Percentiles rank a stretch among this genome's conserved stretches.
phyloP scores from a whole-genome alignment of 2,888 invertebrate species.

The Charanyca ferruginea region DNA sequence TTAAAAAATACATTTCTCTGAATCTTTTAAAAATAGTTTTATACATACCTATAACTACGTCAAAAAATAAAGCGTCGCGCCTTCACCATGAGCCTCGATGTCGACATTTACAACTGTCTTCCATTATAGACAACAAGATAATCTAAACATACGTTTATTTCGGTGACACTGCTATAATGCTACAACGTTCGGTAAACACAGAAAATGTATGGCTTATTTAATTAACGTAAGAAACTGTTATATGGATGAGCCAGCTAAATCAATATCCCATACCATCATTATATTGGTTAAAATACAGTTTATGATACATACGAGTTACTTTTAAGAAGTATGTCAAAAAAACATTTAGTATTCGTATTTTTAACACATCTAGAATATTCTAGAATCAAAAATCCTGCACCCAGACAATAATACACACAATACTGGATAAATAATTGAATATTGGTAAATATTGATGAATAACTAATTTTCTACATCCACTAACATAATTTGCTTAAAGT shows the following conservation, averaged over 20 bases:
- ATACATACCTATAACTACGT: not conserved
- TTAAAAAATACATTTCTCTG: not conserved
- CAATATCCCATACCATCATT: too few relatives aligned
- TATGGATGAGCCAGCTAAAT: not conserved
- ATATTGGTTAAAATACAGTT: too few relatives aligned
- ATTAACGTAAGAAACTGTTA: not conserved
- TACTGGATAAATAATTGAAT: too few relatives aligned
- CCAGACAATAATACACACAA: too few relatives aligned
- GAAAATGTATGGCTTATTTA: not conserved
- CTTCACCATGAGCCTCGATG: slow-evolving; percentile 9
- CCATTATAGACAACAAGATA: not conserved
- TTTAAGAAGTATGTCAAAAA: not conserved
- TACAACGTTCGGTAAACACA: not conserved
- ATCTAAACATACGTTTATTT: slow-evolving; percentile 8
- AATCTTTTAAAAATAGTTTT: not conserved
- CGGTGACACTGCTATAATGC: slow-evolving; percentile 13
- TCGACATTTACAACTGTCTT: not conserved
- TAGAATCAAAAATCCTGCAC: not conserved
- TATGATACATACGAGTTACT: not conserved
- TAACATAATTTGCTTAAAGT: too few relatives aligned
- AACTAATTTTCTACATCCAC: too few relatives aligned
- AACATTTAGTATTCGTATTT: not conserved
- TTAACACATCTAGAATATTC: too few relatives aligned
- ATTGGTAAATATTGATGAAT: too few relatives aligned
- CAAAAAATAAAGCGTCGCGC: not conserved